Conservation (phyloP, 2,797 vertebrate species). For the Mus minutoides region DNA sequence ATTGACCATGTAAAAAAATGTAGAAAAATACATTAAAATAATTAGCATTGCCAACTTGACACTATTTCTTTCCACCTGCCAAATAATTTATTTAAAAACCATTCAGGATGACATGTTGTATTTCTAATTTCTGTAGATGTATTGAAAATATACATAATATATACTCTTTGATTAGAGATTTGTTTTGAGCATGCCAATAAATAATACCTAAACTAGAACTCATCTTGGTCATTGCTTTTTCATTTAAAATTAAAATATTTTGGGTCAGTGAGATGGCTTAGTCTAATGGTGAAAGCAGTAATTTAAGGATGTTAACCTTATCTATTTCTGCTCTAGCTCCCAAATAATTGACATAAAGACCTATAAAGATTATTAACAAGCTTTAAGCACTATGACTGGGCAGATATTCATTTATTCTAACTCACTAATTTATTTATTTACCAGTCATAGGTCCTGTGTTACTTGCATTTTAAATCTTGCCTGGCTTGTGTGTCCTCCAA, state of each 20-base stretch:
- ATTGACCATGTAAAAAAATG: slow-evolving; percentile 41
- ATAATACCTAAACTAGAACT: background rate
- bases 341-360: background rate
- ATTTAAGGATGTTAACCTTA: background rate
- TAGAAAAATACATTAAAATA: background rate
- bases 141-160: background rate
- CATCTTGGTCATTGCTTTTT: background rate
- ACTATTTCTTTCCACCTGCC: background rate
- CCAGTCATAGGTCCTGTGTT: background rate
- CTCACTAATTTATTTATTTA: background rate
- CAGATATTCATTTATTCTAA: background rate
- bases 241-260: slow-evolving; percentile 54
- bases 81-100: background rate
- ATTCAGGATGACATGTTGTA: background rate
- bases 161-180: background rate
- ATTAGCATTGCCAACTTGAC: background rate
- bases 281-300: background rate
- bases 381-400: background rate
- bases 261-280: background rate
- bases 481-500: background rate
- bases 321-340: background rate
- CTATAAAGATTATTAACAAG: background rate
- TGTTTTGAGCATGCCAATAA: slow-evolving; percentile 22
- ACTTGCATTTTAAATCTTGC: background rate
- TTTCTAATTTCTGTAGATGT: slow-evolving; percentile 18